Evolutionary conservation across 2,888 invertebrate species (phyloP), one percentile per base, ranked within the genome.

Genomic region (Cephalotes varians): DNA sequence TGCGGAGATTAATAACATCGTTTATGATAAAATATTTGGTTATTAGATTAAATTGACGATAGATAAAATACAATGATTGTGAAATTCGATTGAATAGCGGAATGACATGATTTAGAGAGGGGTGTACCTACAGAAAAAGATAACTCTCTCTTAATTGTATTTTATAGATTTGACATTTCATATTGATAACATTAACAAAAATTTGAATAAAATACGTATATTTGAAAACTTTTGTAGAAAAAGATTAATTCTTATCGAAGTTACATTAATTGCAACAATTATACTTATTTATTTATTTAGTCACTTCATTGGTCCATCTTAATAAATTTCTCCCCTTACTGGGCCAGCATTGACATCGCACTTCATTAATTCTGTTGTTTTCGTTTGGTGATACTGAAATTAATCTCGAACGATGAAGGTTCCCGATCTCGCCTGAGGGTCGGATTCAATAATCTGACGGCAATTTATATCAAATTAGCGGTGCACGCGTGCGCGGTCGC

Each of bases 401-500:
- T 82, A 86, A 71, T 60, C 60, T 56, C 44, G 0, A 51, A 54
- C 44, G 83, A 64, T 58, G 58, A 73, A 49, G 56, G 40, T 65
- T 56, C 73, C n/a, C 34, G 21, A 51, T 64, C 18, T 80, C 51
- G 65, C 58, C 58, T 28, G 69, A 34, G 51, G 73, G 31, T 7
- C 49, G 58, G 47, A 80, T 49, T 65, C 67, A 47, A 77, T 77
- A 72, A 76, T 67, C 72, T 34, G 60, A 74, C 62, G 71, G 84
- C 85, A 88, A 87, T 89, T 88, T 87, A 86, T 87, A 86, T 84
- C 79, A 77, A 87, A 89, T 90, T 88, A 89, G 58, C 76, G 69
- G 67, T 69, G 37, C 44, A 69, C 81, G 79, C 31, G 73, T 58
- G 56, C 65, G 56, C 77, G 72, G 37, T 51, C 72, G 21, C 21